Conservation (phyloP, 2,797 vertebrate genomes). For the Chaenodraco wilsoni region DNA sequence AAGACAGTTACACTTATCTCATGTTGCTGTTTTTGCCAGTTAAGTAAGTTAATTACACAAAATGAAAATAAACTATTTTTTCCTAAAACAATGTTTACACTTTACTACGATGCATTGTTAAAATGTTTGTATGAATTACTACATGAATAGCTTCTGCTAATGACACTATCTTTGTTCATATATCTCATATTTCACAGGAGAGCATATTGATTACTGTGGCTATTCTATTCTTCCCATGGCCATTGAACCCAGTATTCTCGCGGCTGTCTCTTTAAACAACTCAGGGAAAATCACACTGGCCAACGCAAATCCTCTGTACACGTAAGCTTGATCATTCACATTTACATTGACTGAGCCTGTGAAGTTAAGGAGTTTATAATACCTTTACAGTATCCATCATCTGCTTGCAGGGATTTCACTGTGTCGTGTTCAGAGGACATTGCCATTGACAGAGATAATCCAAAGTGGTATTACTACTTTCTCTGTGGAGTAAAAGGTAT, state of each 20-base stretch:
- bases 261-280: slow-evolving; percentile 89
- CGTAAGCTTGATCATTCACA: slow-evolving; percentile 76
- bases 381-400: not conserved
- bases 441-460: slow-evolving; percentile 89
- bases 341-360: not conserved
- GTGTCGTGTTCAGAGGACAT: slow-evolving; percentile 83
- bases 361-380: not conserved
- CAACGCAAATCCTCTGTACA: slow-evolving; percentile 89
- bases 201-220: slow-evolving; percentile 98
- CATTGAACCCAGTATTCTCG: slow-evolving; percentile 93
- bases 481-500: slow-evolving; percentile 97
- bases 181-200: slow-evolving; percentile 81
- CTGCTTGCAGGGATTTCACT: slow-evolving; percentile 87
- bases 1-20: not conserved
- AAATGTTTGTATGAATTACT: not conserved
- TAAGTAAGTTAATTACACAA: too few relatives aligned
- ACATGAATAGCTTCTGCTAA: not conserved
- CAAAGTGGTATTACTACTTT: slow-evolving; percentile 96
- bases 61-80: too few relatives aligned
- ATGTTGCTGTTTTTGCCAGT: not conserved
- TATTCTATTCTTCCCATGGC: slow-evolving; percentile 98
- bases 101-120: too few relatives aligned
- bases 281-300: slow-evolving; percentile 86
- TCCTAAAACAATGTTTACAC: too few relatives aligned
- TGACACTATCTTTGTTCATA: not conserved